phyloP scores from a whole-genome alignment of 2,113 vertebrate genomes.

The Alligator sinensis region DNA sequence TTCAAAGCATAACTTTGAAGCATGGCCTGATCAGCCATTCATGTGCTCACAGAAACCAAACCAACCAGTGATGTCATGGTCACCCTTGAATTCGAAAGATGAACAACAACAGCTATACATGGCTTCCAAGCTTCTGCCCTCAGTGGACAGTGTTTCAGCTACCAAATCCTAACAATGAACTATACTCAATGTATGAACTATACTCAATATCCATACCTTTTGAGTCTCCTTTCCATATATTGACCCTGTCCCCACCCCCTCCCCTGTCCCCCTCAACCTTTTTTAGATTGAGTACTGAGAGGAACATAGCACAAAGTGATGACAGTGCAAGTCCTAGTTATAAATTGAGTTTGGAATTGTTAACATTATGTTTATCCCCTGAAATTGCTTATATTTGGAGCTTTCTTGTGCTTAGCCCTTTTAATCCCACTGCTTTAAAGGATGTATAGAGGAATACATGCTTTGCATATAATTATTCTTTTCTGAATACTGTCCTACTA shows the following conservation, averaged over 20 bases:
- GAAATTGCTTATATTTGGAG: constrained; percentile 62
- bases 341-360: constrained; percentile 2
- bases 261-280: too few species aligned
- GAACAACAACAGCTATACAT: background rate
- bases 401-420: constrained; percentile 42
- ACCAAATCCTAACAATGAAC: background rate
- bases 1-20: too few species aligned
- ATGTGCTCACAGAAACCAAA: too few species aligned
- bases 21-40: too few species aligned
- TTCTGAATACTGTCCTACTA: background rate
- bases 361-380: constrained; percentile 35
- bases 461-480: constrained; percentile 53
- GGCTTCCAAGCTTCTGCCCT: background rate
- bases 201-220: background rate
- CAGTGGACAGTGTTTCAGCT: background rate
- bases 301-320: background rate
- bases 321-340: background rate
- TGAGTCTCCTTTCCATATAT: background rate
- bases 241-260: background rate
- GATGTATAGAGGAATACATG: constrained; percentile 11
- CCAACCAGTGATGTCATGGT: too few species aligned
- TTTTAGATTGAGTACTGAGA: background rate
- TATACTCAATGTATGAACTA: background rate
- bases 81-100: too few species aligned
- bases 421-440: constrained; percentile 62